Conservation (phyloP, 2,797 vertebrate genomes). For the Anguilla pacifica region DNA sequence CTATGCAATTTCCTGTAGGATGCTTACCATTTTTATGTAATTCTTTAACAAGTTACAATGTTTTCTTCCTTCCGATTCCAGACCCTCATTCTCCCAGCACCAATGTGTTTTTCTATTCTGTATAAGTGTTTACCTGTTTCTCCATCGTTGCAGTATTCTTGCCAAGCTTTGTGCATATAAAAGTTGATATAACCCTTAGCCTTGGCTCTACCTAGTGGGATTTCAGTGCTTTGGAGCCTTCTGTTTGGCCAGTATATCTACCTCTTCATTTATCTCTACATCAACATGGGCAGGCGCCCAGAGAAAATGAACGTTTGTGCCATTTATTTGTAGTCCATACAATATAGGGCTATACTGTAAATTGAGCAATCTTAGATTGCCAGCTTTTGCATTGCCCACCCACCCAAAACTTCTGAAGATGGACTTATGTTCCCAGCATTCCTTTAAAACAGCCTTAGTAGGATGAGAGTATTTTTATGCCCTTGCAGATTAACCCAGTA, state of each 20-base stretch:
- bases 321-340: too few relatives aligned
- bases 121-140: neutral
- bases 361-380: too few relatives aligned
- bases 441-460: too few relatives aligned
- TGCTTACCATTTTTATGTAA: too few relatives aligned
- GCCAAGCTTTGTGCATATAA: neutral
- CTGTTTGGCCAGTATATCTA: conserved; percentile 23
- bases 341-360: too few relatives aligned
- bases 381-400: too few relatives aligned
- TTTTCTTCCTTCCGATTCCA: conserved; percentile 19
- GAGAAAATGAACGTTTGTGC: neutral
- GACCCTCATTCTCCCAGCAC: neutral
- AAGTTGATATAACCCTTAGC: conserved; percentile 1
- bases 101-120: neutral
- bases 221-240: neutral
- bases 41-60: neutral
- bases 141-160: neutral
- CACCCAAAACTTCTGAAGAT: too few relatives aligned
- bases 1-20: too few relatives aligned
- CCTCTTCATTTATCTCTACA: neutral
- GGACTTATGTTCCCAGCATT: too few relatives aligned
- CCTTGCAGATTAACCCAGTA: too few relatives aligned
- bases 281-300: conserved; percentile 18
- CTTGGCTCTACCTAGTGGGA: conserved; percentile 2
- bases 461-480: too few relatives aligned